Evolutionary conservation across 2,113 vertebrate genomes (phyloP), one percentile per base, ranked within the genome.

Genomic region (Oreochromis tanganicae): DNA sequence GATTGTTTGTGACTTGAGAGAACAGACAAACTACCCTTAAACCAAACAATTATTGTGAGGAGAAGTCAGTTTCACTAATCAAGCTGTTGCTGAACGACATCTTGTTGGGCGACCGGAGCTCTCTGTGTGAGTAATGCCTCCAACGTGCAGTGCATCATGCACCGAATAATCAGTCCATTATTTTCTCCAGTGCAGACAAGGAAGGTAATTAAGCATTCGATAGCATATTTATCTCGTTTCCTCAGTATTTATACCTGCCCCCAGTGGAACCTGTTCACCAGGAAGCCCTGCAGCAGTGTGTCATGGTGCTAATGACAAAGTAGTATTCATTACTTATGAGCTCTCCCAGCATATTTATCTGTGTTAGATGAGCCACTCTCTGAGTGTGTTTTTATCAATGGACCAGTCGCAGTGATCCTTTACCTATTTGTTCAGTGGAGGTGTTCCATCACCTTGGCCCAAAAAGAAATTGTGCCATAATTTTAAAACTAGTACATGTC

Each of bases 121-220:
- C 59, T 84, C 68, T 19, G 27, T 59, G 56, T 90, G 86, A 93
- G 75, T 90, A 91, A 92, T 85, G 80, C 46, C 71, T 84, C 85
- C 57, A 14, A 32, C 10, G 21, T 63, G 87, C 78, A 5, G 29
- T 48, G 81, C 75, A 34, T 85, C 80, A 82, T 82, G 71, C 82
- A 59, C 55, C 41, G 71, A 86, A 87, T 92, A 91, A 94, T 91
- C 80, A 83, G 43, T 84, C 61, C 85, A 92, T 94, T 94, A 92
- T 93, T 93, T 85, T 79, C 86, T 24, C 68, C 68, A 34, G 63
- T 32, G 71, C 75, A 82, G 89, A 91, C 86, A 87, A 59, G 84
- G 68, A 89, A 91, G 89, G 93, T 92, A 92, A 95, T 95, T 93
- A 94, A 94, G 46, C 89, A 85, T 87, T 91, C 81, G 87, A 88